These are phyloP conservation scores for Actias luna DNA, from an alignment of 2,888 invertebrate genomes.

Conservation along the genomic window DNA sequence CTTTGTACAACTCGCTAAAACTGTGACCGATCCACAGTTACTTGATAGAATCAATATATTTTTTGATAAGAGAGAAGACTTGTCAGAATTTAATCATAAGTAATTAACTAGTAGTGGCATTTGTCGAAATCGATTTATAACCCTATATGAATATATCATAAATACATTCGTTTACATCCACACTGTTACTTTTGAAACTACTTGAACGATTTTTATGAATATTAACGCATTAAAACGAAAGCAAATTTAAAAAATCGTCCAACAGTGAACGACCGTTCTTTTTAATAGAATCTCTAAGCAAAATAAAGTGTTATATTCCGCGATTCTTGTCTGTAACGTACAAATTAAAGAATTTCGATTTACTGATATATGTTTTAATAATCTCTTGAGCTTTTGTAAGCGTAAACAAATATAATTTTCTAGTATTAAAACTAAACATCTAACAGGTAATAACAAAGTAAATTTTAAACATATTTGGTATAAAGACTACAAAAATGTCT, in stretches of 20 bases:
- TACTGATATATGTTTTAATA: conserved; percentile 53
- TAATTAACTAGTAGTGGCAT: conserved; percentile 66
- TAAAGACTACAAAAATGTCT: conserved; percentile 69
- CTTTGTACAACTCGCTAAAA: conserved; percentile 69
- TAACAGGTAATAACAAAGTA: conserved; percentile 64
- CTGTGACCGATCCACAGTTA: conserved; percentile 72
- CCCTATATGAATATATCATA: neutral
- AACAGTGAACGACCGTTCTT: neutral
- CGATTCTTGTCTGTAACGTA: conserved; percentile 63
- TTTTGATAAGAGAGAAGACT: conserved; percentile 78
- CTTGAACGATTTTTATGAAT: neutral
- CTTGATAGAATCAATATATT: conserved; percentile 78
- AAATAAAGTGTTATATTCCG: conserved; percentile 59
- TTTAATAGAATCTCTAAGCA: neutral
- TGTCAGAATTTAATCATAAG: conserved; percentile 69
- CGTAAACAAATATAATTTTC: conserved; percentile 44
- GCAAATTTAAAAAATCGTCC: neutral
- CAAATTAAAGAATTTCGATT: conserved; percentile 63
- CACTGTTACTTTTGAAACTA: neutral
- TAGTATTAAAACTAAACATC: conserved; percentile 46
- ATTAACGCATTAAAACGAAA: neutral
- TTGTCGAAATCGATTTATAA: conserved; percentile 35
- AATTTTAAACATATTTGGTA: conserved; percentile 68
- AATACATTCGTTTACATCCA: neutral
- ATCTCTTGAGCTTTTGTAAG: conserved; percentile 49